Evolutionary conservation across 2,797 vertebrate species (phyloP), one percentile per base, ranked within the genome.

Genomic region (Rhodeus uyekii): DNA sequence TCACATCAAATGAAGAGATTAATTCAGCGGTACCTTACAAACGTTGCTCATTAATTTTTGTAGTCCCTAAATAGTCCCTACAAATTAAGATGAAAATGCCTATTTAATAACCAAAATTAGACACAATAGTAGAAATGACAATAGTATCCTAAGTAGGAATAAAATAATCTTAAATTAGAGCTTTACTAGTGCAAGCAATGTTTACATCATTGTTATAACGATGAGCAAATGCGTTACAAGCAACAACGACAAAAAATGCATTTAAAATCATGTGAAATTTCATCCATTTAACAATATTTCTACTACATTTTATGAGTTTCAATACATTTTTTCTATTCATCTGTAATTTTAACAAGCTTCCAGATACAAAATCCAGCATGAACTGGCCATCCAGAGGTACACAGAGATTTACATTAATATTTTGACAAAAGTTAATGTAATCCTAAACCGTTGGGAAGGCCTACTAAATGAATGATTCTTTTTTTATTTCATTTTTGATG

Each of bases 1-100:
- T 82, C 69, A 78, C 76, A 83, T 87, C 67, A 78, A 67, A 73
- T 67, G 68, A 55, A 64, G 46, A 46, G 44, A 74, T 78, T 46
- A 74, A 85, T 85, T 79, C 63, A 78, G 46, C 19, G 34, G 16
- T 12, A 22, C 61, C 69, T 46, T 22, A 58, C 48, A 53, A 63
- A 78, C 16, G 34, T 63, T 73, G 19, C 78, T 27, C 48, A 71
- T n/a, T 83, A 8, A 48, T 69, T 38, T 77, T 65, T 29, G 65
- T 19, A 32, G 64, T 32, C 18, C 36, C 14, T 14, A 46, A 27
- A 60, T 19, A 32, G 64, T 32, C 18, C 36, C 14, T 14, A 46
- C 38, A 60, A 72, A 61, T 60, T 24, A 73, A 64, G 44, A 73
- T 38, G 18, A 60, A 50, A 71, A 29, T 60, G 39, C n/a, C 16